phyloP scores from a whole-genome alignment of 2,797 vertebrate species.

The Bucorvus abyssinicus region DNA sequence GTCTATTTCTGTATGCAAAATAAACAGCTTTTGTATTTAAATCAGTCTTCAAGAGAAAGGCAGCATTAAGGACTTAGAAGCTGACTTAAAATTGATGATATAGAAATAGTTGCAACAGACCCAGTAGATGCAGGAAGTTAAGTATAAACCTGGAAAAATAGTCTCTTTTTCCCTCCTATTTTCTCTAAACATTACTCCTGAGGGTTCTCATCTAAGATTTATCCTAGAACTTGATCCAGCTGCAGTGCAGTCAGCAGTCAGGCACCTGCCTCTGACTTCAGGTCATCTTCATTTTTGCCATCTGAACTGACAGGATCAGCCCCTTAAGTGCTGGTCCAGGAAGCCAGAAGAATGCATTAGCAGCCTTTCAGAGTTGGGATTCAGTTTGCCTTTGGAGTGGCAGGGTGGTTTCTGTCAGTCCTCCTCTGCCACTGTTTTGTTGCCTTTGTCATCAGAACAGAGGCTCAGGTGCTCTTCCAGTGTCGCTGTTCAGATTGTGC shows the following conservation, averaged over 20 bases:
- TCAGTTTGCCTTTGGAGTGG: neutral
- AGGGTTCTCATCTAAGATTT: neutral
- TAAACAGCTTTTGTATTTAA: neutral
- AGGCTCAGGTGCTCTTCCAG: neutral
- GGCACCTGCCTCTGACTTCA: neutral
- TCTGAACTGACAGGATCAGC: neutral
- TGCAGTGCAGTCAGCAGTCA: neutral
- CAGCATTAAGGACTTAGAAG: neutral
- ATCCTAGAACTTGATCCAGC: neutral
- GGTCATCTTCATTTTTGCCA: too few species aligned
- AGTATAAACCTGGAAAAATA: neutral
- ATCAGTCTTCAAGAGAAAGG: neutral
- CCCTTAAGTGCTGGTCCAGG: neutral
- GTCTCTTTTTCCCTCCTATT: accelerated
- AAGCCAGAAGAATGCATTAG: neutral
- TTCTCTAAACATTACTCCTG: neutral
- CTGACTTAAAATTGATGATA: neutral
- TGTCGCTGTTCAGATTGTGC: accelerated
- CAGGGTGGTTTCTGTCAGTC: neutral
- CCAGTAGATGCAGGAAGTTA: neutral
- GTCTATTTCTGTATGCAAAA: neutral
- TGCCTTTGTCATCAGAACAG: neutral
- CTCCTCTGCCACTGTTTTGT: neutral
- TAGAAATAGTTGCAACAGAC: neutral
- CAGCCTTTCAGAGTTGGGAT: neutral